A percentile compares a stretch with the other conserved stretches of the same genome.
These are phyloP conservation scores for Hyles lineata DNA, from an alignment of 2,888 invertebrate genomes.

Conservation along the genomic window DNA sequence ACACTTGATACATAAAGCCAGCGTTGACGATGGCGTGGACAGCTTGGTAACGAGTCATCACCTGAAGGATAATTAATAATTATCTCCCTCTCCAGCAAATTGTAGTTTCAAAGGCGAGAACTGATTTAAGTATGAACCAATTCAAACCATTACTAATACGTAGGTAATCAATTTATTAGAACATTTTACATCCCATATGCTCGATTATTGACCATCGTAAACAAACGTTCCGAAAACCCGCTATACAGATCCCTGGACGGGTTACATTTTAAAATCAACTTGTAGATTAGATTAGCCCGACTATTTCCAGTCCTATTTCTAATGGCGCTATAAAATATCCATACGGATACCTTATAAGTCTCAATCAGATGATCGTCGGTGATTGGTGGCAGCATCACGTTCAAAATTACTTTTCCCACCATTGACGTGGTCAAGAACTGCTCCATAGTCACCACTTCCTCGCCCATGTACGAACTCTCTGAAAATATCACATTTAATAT, in stretches of 20 bases:
- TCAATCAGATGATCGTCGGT: conserved; percentile 76
- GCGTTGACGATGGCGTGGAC: conserved; percentile 90
- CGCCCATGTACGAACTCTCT: conserved; percentile 34
- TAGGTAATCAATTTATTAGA: no score
- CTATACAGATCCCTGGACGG: no score
- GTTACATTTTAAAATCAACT: no score
- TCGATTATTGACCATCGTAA: no score
- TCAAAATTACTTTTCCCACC: conserved; percentile 79
- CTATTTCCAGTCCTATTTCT: no score
- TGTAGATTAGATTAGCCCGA: no score
- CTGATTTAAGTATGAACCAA: no score
- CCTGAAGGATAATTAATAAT: conserved; percentile 68
- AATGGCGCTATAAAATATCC: no score
- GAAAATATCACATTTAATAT: not conserved
- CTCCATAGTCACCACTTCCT: conserved; percentile 59
- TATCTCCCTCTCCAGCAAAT: not conserved
- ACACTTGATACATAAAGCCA: conserved; percentile 85
- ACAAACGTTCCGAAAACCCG: no score
- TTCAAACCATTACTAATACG: no score
- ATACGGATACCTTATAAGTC: conserved; percentile 85
- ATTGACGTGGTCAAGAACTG: conserved; percentile 74
- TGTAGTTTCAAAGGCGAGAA: no score
- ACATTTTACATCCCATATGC: no score
- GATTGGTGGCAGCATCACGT: conserved; percentile 82
- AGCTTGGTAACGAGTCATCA: conserved; percentile 89